A percentile compares a stretch with the other conserved stretches of the same genome.
Evolutionary conservation across 2,797 vertebrate species (phyloP).

Genomic region (Cercopithecus diana): DNA sequence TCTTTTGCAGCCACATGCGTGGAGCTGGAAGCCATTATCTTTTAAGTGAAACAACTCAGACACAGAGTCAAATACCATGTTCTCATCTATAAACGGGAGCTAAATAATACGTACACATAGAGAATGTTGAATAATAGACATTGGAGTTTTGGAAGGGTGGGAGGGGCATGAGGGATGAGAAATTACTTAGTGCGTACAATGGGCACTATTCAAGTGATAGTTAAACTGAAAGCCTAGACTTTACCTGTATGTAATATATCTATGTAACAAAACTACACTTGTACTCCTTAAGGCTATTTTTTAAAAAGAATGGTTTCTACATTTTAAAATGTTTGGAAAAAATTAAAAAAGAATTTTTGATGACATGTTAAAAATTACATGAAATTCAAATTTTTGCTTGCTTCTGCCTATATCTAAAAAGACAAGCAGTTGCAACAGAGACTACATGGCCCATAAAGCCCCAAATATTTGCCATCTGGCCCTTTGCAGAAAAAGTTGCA

Average conservation of each 20-base stretch:
- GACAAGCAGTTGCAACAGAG: not conserved
- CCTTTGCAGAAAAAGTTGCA: not conserved
- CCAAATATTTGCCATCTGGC: not conserved
- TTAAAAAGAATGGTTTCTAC: not conserved
- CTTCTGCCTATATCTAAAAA: not conserved
- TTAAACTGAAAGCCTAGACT: not conserved
- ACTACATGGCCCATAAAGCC: not conserved
- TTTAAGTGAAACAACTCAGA: not conserved
- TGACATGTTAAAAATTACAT: not conserved
- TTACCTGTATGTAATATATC: not conserved
- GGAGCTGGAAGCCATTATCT: not conserved
- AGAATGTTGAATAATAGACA: not conserved
- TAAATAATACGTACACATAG: not conserved
- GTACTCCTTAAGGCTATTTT: not conserved
- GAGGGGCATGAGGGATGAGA: not conserved
- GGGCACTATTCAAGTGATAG: not conserved
- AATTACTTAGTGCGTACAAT: not conserved
- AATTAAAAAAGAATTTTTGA: not conserved
- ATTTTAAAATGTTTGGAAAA: not conserved
- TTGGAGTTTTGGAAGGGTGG: not conserved
- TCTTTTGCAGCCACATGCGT: not conserved
- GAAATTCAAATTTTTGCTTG: slow-evolving; percentile 1
- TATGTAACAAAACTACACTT: not conserved
- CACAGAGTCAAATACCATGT: not conserved
- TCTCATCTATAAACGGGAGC: not conserved